Conservation (phyloP, 2,797 vertebrate species). For the Spondyliosoma cantharus region DNA sequence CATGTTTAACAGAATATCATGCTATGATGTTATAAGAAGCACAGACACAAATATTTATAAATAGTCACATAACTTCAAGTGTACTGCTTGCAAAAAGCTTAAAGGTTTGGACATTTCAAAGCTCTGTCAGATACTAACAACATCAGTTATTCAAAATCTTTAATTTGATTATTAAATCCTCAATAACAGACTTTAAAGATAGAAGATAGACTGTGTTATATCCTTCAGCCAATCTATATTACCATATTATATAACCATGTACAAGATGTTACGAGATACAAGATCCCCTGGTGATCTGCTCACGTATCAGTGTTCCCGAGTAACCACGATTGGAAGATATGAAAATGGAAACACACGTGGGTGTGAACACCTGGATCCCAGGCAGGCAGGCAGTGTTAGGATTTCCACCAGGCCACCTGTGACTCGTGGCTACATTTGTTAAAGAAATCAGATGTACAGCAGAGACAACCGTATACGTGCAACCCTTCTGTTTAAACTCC, state of each 20-base stretch:
- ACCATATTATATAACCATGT: background rate
- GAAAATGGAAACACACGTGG: too few species aligned
- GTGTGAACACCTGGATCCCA: background rate
- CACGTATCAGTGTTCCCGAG: too few species aligned
- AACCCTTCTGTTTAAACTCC: background rate
- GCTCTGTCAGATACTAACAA: background rate
- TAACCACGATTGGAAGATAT: too few species aligned
- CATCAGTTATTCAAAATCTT: background rate
- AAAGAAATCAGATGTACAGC: constrained; percentile 19
- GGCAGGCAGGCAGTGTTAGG: background rate
- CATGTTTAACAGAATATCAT: background rate
- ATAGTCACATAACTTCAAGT: background rate
- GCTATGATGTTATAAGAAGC: background rate
- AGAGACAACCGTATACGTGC: background rate
- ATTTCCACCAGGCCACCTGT: background rate
- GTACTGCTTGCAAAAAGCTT: background rate
- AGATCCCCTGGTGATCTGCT: too few species aligned
- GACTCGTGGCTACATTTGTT: constrained; percentile 19
- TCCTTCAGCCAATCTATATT: background rate
- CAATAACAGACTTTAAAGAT: background rate
- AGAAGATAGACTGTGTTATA: background rate
- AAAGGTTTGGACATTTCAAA: background rate
- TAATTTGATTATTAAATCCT: background rate
- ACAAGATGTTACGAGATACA: too few species aligned
- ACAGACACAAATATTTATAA: too few species aligned